Conservation (phyloP, 1,140 invertebrate genomes). For the Hypothenemus hampei region DNA sequence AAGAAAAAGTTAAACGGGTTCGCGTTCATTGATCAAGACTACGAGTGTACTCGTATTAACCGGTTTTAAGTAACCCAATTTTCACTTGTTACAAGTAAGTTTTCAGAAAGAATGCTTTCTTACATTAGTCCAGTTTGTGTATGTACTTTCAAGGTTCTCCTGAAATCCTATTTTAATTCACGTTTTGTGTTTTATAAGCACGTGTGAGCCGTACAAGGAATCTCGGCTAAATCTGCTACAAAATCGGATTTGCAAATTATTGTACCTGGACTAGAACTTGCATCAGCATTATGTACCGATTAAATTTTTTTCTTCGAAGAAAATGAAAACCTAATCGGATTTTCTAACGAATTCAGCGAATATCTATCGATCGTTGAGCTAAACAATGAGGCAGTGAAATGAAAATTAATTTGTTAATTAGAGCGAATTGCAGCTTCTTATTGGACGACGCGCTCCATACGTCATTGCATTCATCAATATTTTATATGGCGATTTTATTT, state of each 20-base stretch:
- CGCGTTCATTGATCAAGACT: conserved; percentile 14
- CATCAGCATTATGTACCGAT: not conserved
- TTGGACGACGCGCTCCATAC: no score
- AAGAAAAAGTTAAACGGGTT: conserved; percentile 21
- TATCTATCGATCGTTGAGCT: no score
- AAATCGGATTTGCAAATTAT: not conserved
- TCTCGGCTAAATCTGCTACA: no score
- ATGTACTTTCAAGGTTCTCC: no score
- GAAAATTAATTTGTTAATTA: no score
- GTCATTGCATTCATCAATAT: conserved; percentile 3
- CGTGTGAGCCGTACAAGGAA: no score
- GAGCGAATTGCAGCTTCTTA: no score
- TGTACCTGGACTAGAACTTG: not conserved
- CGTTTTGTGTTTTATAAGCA: no score
- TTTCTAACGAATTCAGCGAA: not conserved
- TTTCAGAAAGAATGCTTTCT: no score
- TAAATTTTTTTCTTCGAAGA: not conserved
- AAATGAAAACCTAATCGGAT: not conserved
- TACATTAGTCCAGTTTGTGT: no score
- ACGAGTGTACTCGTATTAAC: conserved; percentile 10
- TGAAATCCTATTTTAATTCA: no score
- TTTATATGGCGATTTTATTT: not conserved
- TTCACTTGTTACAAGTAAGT: conserved; percentile 13
- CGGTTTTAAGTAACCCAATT: conserved; percentile 21
- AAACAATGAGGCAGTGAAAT: no score